These are phyloP conservation scores for Stenoptilia bipunctidactyla DNA, from an alignment of 2,888 invertebrate genomes.

Conservation along the genomic window DNA sequence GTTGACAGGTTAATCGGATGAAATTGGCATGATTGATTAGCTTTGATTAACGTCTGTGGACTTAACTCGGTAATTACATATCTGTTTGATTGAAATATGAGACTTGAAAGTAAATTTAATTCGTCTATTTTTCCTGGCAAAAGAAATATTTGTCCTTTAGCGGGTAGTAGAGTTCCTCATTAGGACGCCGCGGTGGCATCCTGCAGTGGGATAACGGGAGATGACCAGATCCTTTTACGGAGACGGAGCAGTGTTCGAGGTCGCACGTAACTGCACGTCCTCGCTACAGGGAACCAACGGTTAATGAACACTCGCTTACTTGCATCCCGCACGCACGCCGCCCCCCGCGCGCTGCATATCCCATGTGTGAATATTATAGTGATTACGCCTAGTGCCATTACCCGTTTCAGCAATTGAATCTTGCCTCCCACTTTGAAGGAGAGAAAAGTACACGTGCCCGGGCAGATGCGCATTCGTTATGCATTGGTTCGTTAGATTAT, in stretches of 20 bases:
- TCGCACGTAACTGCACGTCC: slow-evolving; percentile 28
- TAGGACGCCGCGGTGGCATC: slow-evolving; percentile 45
- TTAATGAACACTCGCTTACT: slow-evolving; percentile 25
- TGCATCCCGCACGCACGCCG: slow-evolving; percentile 12
- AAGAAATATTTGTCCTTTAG: neutral
- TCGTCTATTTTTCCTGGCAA: neutral
- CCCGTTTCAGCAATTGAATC: slow-evolving; percentile 18
- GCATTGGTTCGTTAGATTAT: slow-evolving; percentile 28
- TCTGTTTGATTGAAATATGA: too few relatives aligned
- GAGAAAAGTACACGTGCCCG: slow-evolving; percentile 21
- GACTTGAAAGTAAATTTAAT: too few relatives aligned
- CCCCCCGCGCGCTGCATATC: slow-evolving; percentile 7
- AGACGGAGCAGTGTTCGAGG: slow-evolving; percentile 26
- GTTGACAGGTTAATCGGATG: too few relatives aligned
- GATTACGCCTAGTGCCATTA: slow-evolving; percentile 10
- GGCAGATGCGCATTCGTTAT: slow-evolving; percentile 18
- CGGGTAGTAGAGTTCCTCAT: slow-evolving; percentile 23
- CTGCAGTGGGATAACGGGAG: slow-evolving; percentile 45
- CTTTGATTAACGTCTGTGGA: slow-evolving; percentile 2
- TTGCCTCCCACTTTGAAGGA: slow-evolving; percentile 15
- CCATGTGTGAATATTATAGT: slow-evolving; percentile 20
- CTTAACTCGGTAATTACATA: too few relatives aligned
- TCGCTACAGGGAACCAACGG: slow-evolving; percentile 25
- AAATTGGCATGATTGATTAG: slow-evolving; percentile 3
- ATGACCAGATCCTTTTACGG: slow-evolving; percentile 54